Evolutionary conservation across 2,113 vertebrate species (phyloP), one percentile per base, ranked within the genome.

Genomic region (Phainopepla nitens): DNA sequence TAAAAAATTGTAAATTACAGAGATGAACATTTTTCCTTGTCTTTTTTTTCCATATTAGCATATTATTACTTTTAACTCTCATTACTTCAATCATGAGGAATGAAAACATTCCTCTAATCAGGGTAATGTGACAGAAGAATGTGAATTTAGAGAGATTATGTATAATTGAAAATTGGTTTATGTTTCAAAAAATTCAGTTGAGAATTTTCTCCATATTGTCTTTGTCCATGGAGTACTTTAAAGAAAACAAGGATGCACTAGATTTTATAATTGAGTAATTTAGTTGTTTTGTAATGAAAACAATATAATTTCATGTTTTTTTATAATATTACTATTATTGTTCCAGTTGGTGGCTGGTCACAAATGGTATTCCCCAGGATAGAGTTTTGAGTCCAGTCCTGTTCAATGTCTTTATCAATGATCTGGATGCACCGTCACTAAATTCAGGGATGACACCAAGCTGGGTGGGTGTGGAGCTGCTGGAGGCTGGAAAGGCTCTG

Each of bases 261-360:
- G 6, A 27, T 72, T 47, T 71, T 77, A 14, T 23, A 20, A 50
- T 12, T 53, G 15, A 49, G 7, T 57, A 53, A 68, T 83, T n/a
- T 24, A 31, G 2, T 35, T 39, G 9, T 35, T 2, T 66, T 80
- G 72, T 64, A 64, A 36, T 41, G 19, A 87, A 28, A 47, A 54
- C 2, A 49, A 44, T 77, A 49, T 24, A 7, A 2, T 54, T 77
- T 29, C 6, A 9, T 31, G 6, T 39, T 16, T 94, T 70, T 61
- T 15, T 45, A 27, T 9, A 66, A 28, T 2, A 23, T 47, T 31
- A 31, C 7, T 39, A 15, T 41, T 1, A 0, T 49, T 0, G 0
- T 60, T 53, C 22, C 15, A 20, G 23, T 20, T 61, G 28, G 18
- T 69, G 23, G 10, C 28, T 61, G 23, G 27, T 45, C 23, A 78